Conservation (phyloP, 2,797 vertebrate genomes). For the Danio aesculapii region DNA sequence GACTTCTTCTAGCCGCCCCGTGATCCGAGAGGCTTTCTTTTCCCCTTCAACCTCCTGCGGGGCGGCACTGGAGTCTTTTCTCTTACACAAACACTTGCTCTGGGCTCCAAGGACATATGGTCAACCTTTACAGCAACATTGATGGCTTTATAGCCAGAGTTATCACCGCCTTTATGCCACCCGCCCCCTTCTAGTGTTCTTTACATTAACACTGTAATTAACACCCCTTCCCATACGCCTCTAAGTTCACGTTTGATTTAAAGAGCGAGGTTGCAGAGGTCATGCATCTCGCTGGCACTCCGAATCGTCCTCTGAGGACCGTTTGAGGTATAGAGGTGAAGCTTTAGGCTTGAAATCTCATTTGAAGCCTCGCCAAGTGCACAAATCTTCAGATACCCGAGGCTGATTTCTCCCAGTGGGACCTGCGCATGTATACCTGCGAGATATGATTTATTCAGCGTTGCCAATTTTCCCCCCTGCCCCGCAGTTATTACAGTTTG, state of each 20-base stretch:
- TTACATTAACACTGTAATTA: slow-evolving; percentile 76
- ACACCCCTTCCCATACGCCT: slow-evolving; percentile 65
- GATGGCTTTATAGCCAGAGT: slow-evolving; percentile 74
- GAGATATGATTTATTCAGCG: slow-evolving; percentile 80
- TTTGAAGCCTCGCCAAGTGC: slow-evolving; percentile 68
- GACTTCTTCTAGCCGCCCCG: slow-evolving; percentile 49
- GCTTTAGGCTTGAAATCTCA: slow-evolving; percentile 74
- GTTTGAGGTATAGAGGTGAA: slow-evolving; percentile 62
- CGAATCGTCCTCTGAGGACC: slow-evolving; percentile 47
- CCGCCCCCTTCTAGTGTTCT: slow-evolving; percentile 62
- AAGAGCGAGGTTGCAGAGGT: slow-evolving; percentile 51
- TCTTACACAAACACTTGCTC: slow-evolving; percentile 19
- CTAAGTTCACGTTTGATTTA: slow-evolving; percentile 61
- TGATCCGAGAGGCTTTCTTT: slow-evolving; percentile 48
- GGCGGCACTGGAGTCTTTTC: slow-evolving; percentile 30
- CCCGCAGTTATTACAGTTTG: slow-evolving; percentile 58
- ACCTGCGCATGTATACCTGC: slow-evolving; percentile 51
- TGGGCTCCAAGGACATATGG: slow-evolving; percentile 74
- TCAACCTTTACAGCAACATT: slow-evolving; percentile 77
- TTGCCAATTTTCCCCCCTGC: slow-evolving; percentile 67
- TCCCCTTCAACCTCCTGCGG: slow-evolving; percentile 33
- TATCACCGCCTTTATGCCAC: slow-evolving; percentile 65
- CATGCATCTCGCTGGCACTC: slow-evolving; percentile 44
- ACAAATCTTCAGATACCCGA: slow-evolving; percentile 37
- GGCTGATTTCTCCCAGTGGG: slow-evolving; percentile 47